Evolutionary conservation across 92 coral and sea anemone species (phyloP), one percentile per base, ranked within the genome.

Genomic region (Parazoanthus swiftii): DNA sequence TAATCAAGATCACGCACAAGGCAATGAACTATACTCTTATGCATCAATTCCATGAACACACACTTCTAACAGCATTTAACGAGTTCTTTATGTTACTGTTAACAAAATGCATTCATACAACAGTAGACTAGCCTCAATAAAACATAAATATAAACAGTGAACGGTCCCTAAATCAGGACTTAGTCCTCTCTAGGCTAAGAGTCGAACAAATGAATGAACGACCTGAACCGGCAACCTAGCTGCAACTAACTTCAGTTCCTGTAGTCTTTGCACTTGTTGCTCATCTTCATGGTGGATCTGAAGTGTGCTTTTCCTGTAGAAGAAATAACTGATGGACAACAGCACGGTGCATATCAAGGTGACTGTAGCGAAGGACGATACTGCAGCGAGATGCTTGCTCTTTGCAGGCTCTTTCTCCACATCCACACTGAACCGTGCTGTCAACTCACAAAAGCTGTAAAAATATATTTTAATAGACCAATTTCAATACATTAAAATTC

Each of bases 391-490:
- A 81, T 77, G 79, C 70, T 91, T 80, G 74, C 72, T 89, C 79
- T 54, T 79, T 72, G 43, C 88, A 0, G 82, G 81, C 43, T 84
- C 93, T 23, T 78, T 81, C 23, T 86, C n/a, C 65, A 95, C 98
- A 0, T 87, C 86, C 42, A 95, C 93, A 15, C 93, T 81, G 76
- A 95, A 95, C 76, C 88, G 92, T 25, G 93, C 92, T 56, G 90
- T 81, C 35, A 95, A 88, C 39, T 90, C 91, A 74, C 98, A 93
- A 78, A 95, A 95, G 81, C 98, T 95, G 89, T 23, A 76, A 81
- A 9, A 66, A 66, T 29, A 29, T 29, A 29, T 29, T 29, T 29
- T 29, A 29, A 29, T 29, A 29, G 33, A 29, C 33, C 33, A 29
- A 29, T 29, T 29, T 29, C 33, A 29, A 29, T 29, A 29, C 33